Conservation (phyloP, 2,888 invertebrate species). For the Mimumesa dahlbomi region DNA sequence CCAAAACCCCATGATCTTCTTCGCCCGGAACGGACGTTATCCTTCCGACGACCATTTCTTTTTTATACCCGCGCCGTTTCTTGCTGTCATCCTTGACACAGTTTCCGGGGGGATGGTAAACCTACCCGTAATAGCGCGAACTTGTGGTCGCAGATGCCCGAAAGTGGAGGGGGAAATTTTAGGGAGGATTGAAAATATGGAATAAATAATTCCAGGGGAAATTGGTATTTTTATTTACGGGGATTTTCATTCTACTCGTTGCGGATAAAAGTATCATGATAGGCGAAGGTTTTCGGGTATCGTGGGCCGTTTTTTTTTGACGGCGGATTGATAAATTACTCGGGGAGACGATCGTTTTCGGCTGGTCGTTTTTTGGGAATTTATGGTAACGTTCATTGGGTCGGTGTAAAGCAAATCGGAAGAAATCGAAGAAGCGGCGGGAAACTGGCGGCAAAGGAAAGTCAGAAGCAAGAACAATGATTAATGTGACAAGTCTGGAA, state of each 20-base stretch:
- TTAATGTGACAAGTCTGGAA: constrained; percentile 52
- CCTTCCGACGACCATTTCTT: constrained; percentile 63
- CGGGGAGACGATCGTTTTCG: neutral
- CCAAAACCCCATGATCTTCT: constrained; percentile 72
- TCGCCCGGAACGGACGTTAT: constrained; percentile 57
- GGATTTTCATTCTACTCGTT: too few relatives aligned
- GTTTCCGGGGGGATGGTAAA: constrained; percentile 14
- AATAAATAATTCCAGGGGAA: too few relatives aligned
- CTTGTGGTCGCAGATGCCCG: too few relatives aligned
- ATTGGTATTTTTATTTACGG: too few relatives aligned
- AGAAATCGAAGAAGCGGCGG: constrained; percentile 47
- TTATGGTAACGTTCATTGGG: constrained; percentile 48
- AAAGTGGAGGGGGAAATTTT: too few relatives aligned
- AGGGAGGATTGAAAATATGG: too few relatives aligned
- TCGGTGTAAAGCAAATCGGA: constrained; percentile 35
- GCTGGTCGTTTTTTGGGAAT: constrained; percentile 43
- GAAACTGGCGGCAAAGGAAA: constrained; percentile 21
- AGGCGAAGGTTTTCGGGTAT: too few relatives aligned
- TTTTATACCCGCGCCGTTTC: constrained; percentile 22
- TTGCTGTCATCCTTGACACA: constrained; percentile 37
- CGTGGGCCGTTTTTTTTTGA: too few relatives aligned
- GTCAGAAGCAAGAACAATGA: constrained; percentile 55
- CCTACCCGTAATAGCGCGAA: too few relatives aligned
- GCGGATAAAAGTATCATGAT: too few relatives aligned
- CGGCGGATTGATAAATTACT: neutral